Evolutionary conservation across 2,888 invertebrate genomes (phyloP).

Genomic region (Holacanthella duospinosa): DNA sequence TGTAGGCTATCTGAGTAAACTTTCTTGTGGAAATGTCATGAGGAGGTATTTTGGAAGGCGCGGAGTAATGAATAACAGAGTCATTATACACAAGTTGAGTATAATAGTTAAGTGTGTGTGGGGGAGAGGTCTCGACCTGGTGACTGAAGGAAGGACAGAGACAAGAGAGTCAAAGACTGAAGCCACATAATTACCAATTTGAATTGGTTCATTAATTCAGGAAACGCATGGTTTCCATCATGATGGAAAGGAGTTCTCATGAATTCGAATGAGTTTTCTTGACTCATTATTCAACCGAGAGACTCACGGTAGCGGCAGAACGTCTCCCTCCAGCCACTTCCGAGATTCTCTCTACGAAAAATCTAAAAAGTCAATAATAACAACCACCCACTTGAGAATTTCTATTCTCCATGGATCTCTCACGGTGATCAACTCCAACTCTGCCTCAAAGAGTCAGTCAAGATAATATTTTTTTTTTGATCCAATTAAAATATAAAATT

Average conservation of each 20-base stretch:
- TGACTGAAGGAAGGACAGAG: too few relatives aligned
- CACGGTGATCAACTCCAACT: too few relatives aligned
- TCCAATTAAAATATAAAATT: background rate
- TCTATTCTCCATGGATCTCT: background rate
- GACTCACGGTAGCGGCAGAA: background rate
- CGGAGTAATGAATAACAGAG: too few relatives aligned
- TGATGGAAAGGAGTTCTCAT: conserved; percentile 3
- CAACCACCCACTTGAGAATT: background rate
- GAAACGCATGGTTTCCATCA: conserved; percentile 9
- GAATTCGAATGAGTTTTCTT: conserved; percentile 8
- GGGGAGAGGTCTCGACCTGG: too few relatives aligned
- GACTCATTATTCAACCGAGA: background rate
- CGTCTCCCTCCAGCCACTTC: background rate
- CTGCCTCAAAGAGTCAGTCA: background rate
- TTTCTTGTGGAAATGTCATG: too few relatives aligned
- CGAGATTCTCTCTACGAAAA: background rate
- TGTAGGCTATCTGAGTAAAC: too few relatives aligned
- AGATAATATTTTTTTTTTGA: background rate
- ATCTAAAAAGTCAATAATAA: background rate
- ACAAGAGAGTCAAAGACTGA: too few relatives aligned
- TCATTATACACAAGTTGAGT: too few relatives aligned
- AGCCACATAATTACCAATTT: conserved; percentile 11
- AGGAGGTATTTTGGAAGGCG: too few relatives aligned
- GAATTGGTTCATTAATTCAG: conserved; percentile 14
- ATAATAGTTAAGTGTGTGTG: too few relatives aligned